Base-by-base conservation (phyloP, 2,113 vertebrate genomes). In the Microcebus jonahi region DNA sequence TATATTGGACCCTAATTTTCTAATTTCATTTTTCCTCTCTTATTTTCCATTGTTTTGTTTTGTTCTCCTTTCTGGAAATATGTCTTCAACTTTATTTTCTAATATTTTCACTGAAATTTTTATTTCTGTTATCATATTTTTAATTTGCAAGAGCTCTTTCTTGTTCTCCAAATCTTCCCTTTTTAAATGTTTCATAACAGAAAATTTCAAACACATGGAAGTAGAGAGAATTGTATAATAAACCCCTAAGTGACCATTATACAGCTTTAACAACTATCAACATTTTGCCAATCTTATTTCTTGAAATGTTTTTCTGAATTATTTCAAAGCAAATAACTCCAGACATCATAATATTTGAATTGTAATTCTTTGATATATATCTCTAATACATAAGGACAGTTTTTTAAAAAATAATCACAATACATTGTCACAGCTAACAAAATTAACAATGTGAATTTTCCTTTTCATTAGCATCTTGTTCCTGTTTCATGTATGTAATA, bases 131-230 rank as follows among this genome's bases (percentile, higher is more conserved):
- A 75, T 2, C 14, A 8, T 50, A 67, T 42, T 79, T 84, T 93
- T 79, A 48, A 88, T 82, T 88, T 88, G 65, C 63, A 13, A 90
- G 20, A 81, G 15, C 23, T 80, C 23, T 87, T 85, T 68, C 45
- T 85, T 82, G 48, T 5, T 88, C 45, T 93, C 45, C 88, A 90
- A 70, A 96, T 73, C 39, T 23, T 45, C 12, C 34, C 21, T 21
- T 4, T n/a, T 59, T 86, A 18, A 91, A 81, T 10, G 53, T 53
- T 82, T 57, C 57, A 53, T 55, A 82, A 75, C 53, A 21, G 71
- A 76, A 97, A 96, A 87, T 83, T 80, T 75, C 39, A 96, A 87
- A 79, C 34, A 92, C 10, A 55, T 3, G n/a, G 57, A 91, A 94
- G 77, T 25, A 82, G 2, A 92, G 23, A 87, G 15, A 93, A 77